These are phyloP conservation scores for Bradypus variegatus DNA, from an alignment of 2,797 vertebrate species.

Conservation along the genomic window DNA sequence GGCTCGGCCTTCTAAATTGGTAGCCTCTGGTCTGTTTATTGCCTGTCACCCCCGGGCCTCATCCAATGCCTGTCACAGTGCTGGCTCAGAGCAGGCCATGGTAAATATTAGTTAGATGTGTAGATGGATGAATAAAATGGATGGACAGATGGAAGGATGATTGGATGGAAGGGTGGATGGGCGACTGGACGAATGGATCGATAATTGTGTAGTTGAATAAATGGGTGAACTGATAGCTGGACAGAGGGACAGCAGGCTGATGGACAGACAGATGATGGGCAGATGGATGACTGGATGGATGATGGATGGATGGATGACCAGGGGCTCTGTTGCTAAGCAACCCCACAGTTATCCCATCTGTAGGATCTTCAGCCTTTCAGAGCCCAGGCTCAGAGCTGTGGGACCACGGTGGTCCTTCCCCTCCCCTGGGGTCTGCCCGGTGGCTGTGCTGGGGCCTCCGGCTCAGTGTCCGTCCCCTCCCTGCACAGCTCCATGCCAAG, in stretches of 20 bases:
- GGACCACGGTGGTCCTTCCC: background rate
- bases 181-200: no score
- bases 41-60: background rate
- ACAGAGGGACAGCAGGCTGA: accelerated
- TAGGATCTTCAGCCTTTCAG: background rate
- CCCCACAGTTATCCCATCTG: background rate
- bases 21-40: background rate
- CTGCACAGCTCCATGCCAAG: background rate
- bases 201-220: background rate
- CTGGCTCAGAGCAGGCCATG: background rate
- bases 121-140: background rate
- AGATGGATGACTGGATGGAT: background rate
- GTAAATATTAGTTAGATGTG: background rate
- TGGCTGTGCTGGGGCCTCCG: background rate
- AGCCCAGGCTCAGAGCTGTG: background rate
- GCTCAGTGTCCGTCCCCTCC: background rate
- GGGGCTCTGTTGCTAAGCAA: background rate
- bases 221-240: background rate
- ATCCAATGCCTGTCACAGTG: background rate
- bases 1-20: no score
- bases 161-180: background rate
- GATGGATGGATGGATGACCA: background rate
- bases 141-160: no score
- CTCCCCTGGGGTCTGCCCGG: background rate
- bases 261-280: background rate